Conservation (phyloP, 1,140 invertebrate genomes). For the Drosophila biarmipes region DNA sequence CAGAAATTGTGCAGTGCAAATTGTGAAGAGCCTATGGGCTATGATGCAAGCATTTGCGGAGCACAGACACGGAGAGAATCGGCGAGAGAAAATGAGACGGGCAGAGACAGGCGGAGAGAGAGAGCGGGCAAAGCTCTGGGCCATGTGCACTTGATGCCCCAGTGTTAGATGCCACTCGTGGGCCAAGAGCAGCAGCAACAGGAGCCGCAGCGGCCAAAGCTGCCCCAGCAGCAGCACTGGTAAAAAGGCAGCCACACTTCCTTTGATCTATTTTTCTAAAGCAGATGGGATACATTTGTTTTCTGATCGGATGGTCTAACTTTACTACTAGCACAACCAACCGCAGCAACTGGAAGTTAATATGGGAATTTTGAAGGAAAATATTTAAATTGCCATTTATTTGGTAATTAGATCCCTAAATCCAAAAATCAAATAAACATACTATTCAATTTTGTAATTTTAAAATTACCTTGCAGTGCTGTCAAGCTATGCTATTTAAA, state of each 20-base stretch:
- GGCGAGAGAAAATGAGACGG: slow-evolving; percentile 9
- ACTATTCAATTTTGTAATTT: too few relatives aligned
- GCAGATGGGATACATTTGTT: too few relatives aligned
- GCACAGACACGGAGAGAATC: slow-evolving; percentile 4
- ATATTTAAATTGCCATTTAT: too few relatives aligned
- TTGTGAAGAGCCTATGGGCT: slow-evolving; percentile 7
- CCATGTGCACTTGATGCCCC: slow-evolving; percentile 61
- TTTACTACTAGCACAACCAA: too few relatives aligned
- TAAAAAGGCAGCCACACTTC: slow-evolving; percentile 80
- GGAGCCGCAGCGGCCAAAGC: slow-evolving; percentile 59
- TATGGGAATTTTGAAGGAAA: too few relatives aligned
- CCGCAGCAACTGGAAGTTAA: too few relatives aligned
- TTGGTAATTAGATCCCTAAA: too few relatives aligned
- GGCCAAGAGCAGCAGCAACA: slow-evolving; percentile 67
- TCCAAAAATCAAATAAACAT: too few relatives aligned
- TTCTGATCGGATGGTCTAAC: too few relatives aligned
- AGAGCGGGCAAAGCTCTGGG: slow-evolving; percentile 19
- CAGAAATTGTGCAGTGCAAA: slow-evolving; percentile 20
- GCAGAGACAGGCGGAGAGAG: slow-evolving; percentile 6
- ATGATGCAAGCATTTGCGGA: slow-evolving; percentile 39
- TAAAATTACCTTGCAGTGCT: too few relatives aligned
- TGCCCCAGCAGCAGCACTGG: slow-evolving; percentile 30
- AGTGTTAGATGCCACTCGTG: slow-evolving; percentile 60
- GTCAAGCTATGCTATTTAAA: too few relatives aligned
- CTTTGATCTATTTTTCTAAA: too few relatives aligned